These are phyloP conservation scores for Priocnemis perturbator DNA, from an alignment of 2,888 invertebrate genomes.

Conservation along the genomic window DNA sequence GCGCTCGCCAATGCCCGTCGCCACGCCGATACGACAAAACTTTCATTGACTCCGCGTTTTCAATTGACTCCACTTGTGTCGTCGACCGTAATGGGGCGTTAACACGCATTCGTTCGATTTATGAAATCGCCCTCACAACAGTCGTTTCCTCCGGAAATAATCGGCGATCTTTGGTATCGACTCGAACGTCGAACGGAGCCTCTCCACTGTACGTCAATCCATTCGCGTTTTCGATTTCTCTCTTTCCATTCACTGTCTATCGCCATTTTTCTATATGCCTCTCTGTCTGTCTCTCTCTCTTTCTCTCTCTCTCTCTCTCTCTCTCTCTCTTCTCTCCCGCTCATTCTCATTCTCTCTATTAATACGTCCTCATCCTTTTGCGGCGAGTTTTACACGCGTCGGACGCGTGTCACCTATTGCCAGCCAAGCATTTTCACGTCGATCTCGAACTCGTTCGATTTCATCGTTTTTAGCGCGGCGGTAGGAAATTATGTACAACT, in stretches of 20 bases:
- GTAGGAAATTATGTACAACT: too few relatives aligned
- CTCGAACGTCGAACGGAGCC: slow-evolving; percentile 1
- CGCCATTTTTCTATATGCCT: slow-evolving; percentile 34
- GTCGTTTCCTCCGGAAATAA: background rate
- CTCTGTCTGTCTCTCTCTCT: slow-evolving; percentile 41
- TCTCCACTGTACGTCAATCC: too few relatives aligned
- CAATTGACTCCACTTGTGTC: too few relatives aligned
- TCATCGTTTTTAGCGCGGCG: too few relatives aligned
- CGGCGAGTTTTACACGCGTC: too few relatives aligned
- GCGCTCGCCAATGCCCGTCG: too few relatives aligned
- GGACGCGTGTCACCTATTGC: slow-evolving; percentile 6
- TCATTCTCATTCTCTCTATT: slow-evolving; percentile 53
- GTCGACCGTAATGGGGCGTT: too few relatives aligned
- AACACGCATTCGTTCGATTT: too few relatives aligned
- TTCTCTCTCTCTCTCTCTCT: slow-evolving; percentile 39
- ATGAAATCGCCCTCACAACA: too few relatives aligned
- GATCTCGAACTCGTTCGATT: slow-evolving; percentile 30
- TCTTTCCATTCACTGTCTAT: slow-evolving; percentile 37
- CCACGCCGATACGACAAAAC: too few relatives aligned
- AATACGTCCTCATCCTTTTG: too few relatives aligned
- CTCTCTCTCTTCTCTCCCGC: slow-evolving; percentile 56
- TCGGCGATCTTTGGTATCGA: slow-evolving; percentile 13
- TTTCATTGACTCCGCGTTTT: too few relatives aligned
- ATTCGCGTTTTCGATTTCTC: slow-evolving; percentile 9
- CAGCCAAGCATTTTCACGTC: slow-evolving; percentile 43